Percentiles rank a stretch among this genome's conserved stretches.
Conservation (phyloP, 2,113 vertebrate genomes). For the Copsychus sechellarum region DNA sequence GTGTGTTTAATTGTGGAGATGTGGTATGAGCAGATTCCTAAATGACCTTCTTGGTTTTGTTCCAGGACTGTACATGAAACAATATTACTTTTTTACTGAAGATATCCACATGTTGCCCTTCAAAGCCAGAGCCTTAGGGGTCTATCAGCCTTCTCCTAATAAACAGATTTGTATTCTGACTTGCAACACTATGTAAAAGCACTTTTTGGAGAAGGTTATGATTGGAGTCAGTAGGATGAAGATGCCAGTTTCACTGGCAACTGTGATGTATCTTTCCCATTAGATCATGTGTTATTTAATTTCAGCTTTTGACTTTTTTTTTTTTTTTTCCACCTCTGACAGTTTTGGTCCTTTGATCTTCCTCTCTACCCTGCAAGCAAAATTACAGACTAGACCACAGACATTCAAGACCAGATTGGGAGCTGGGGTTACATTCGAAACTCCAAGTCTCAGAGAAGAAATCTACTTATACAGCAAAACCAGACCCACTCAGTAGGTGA, state of each 20-base stretch:
- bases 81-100: not conserved
- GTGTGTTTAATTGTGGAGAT: not conserved
- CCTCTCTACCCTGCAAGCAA: not conserved
- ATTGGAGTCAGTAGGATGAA: not conserved
- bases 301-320: not conserved
- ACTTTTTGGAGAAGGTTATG: not conserved
- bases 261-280: not conserved
- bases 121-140: not conserved
- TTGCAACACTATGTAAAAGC: not conserved
- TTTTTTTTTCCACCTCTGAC: not conserved
- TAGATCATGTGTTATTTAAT: not conserved
- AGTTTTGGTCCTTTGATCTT: not conserved
- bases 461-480: not conserved
- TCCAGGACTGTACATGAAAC: not conserved
- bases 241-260: not conserved
- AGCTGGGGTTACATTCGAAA: not conserved
- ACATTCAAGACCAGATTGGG: not conserved
- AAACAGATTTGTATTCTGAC: not conserved
- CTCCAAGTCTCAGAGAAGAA: not conserved
- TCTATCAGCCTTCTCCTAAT: not conserved
- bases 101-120: not conserved
- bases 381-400: constrained; percentile 19
- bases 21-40: not conserved
- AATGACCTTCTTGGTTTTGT: not conserved
- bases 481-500: not conserved